These are phyloP conservation scores for Nymphalis urticae DNA, from an alignment of 2,888 invertebrate genomes.

Conservation along the genomic window DNA sequence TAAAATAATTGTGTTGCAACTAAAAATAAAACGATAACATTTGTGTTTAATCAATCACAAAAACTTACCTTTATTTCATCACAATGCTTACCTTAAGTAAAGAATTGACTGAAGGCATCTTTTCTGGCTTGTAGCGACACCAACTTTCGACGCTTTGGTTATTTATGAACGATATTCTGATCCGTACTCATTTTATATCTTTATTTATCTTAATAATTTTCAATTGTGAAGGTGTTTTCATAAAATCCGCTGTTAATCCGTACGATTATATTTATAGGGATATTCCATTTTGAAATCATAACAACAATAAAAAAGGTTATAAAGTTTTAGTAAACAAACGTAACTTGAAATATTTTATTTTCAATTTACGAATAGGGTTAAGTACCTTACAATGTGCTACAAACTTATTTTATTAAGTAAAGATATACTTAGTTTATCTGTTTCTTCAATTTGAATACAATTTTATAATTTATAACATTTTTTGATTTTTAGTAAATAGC, in stretches of 20 bases:
- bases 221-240: conserved; percentile 58
- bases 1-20: too few relatives aligned
- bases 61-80: not conserved
- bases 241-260: conserved; percentile 54
- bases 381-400: too few relatives aligned
- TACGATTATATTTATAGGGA: conserved; percentile 47
- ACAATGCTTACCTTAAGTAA: conserved; percentile 35
- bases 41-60: not conserved
- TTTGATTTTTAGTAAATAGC: too few relatives aligned
- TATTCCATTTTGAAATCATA: conserved; percentile 14
- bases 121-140: not conserved
- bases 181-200: conserved; percentile 62
- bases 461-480: too few relatives aligned
- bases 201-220: conserved; percentile 52
- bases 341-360: too few relatives aligned
- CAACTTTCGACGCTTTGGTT: not conserved
- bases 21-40: not conserved
- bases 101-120: conserved; percentile 31
- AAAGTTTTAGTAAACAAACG: too few relatives aligned
- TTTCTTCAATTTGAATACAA: too few relatives aligned
- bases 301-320: too few relatives aligned
- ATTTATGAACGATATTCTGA: conserved; percentile 46
- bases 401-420: too few relatives aligned
- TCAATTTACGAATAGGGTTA: too few relatives aligned
- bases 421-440: too few relatives aligned